phyloP scores from a whole-genome alignment of 2,113 vertebrate genomes.

The Illadopsis cleaveri region DNA sequence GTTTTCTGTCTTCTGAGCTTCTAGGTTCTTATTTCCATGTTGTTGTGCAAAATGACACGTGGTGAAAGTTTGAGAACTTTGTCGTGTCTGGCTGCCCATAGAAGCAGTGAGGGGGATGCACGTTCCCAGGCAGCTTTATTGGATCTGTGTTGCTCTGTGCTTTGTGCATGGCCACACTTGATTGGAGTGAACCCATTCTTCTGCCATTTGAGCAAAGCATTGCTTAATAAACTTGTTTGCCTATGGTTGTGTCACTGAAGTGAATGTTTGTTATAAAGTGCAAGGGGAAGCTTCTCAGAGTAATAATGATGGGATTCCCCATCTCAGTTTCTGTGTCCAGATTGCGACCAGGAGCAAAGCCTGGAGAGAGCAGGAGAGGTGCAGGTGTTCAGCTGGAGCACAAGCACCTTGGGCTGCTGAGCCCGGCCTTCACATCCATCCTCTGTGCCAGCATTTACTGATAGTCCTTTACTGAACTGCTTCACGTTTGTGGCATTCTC shows the following conservation, averaged over 20 bases:
- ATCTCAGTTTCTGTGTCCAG: neutral
- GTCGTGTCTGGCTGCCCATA: neutral
- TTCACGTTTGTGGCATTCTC: neutral
- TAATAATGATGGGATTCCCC: neutral
- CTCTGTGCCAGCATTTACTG: neutral
- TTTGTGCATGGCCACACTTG: neutral
- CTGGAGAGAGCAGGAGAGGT: neutral
- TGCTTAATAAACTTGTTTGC: neutral
- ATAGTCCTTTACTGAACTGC: neutral
- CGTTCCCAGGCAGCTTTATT: neutral
- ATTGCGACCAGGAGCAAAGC: neutral
- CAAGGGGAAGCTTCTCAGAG: neutral
- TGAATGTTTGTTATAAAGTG: neutral
- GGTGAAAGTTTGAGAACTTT: neutral
- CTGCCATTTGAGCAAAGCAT: neutral
- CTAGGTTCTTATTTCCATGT: neutral
- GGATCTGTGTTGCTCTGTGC: neutral
- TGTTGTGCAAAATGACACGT: neutral
- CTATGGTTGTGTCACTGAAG: neutral
- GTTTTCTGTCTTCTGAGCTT: neutral
- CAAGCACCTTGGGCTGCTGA: accelerated
- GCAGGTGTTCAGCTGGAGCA: neutral
- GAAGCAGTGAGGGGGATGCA: neutral
- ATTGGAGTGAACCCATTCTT: neutral
- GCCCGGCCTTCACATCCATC: neutral